Evolutionary conservation across 2,888 invertebrate species (phyloP), one percentile per base, ranked within the genome.

Genomic region (Osedax fenrisi): DNA sequence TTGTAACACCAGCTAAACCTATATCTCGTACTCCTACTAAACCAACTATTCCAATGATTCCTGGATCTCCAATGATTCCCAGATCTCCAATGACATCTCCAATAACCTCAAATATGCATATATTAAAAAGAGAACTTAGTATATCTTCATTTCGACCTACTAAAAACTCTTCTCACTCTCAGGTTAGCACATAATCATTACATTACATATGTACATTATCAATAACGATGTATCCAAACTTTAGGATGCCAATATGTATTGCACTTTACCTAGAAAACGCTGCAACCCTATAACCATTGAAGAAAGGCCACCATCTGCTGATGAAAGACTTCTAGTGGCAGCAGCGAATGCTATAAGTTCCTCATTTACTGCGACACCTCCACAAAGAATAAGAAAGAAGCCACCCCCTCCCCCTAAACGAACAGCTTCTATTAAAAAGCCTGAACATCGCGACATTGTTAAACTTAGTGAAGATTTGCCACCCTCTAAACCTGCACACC

Each of bases 321-420:
- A 41, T 41, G 41, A 41, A 41, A 41, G 41, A 41, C 41, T 41
- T 17, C 24, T 41, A 72, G 27, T 10, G 62, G 21, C 41, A 72
- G 22, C 72, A 13, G 27, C 72, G 10, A 67, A 5, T 24, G n/a
- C n/a, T 10, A n/a, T 69, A 5, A 26, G 22, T 5, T 10, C 69
- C 3, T 24, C 69, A 5, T 69, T 69, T 23, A n/a, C 10, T 23
- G 10, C 69, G 25, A 69, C 69, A 10, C n/a, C 69, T 10, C 22
- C 69, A 27, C 26, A 26, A 3, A 41, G 27, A 3, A 71, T 22
- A 27, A 5, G 27, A 27, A 71, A 26, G 27, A 71, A 26, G 17
- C 83, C 84, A 1, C 86, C 86, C n/a, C 85, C 86, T 2, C 86
- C 86, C 3, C 86, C 86, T 2, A 86, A 86, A 79, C 81, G 86